phyloP scores from a whole-genome alignment of 2,797 vertebrate species.

The Artibeus jamaicensis region DNA sequence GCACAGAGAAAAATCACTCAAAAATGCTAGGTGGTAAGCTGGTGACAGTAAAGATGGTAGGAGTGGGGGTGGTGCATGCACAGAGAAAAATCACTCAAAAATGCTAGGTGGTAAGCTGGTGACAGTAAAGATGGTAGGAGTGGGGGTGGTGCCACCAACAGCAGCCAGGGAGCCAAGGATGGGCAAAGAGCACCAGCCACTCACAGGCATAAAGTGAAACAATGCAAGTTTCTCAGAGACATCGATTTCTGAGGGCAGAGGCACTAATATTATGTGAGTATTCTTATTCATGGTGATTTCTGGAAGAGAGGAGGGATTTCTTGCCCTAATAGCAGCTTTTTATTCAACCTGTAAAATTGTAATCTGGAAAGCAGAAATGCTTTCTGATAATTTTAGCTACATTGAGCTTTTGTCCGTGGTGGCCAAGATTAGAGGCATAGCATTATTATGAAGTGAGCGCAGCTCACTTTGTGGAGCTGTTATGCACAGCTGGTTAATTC shows the following conservation, averaged over 20 bases:
- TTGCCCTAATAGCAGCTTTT: background rate
- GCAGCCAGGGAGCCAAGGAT: background rate
- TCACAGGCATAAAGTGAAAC: background rate
- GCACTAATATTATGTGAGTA: background rate
- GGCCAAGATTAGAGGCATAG: background rate
- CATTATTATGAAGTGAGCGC: background rate
- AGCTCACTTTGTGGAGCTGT: background rate
- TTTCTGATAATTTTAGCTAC: background rate
- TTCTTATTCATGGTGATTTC: background rate
- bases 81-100: background rate
- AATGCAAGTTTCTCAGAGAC: background rate
- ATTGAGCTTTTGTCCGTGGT: background rate
- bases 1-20: background rate
- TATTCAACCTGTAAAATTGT: background rate
- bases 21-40: rapidly evolving
- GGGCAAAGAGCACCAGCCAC: background rate
- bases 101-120: rapidly evolving
- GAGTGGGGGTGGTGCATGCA: rapidly evolving
- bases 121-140: background rate
- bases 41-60: background rate
- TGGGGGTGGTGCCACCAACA: rapidly evolving
- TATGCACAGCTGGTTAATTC: background rate
- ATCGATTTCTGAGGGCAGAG: background rate
- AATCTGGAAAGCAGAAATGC: background rate
- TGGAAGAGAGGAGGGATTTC: background rate